A percentile compares a stretch with the other conserved stretches of the same genome.
These are phyloP conservation scores for Drusus annulatus DNA, from an alignment of 1,140 invertebrate species.

Conservation along the genomic window DNA sequence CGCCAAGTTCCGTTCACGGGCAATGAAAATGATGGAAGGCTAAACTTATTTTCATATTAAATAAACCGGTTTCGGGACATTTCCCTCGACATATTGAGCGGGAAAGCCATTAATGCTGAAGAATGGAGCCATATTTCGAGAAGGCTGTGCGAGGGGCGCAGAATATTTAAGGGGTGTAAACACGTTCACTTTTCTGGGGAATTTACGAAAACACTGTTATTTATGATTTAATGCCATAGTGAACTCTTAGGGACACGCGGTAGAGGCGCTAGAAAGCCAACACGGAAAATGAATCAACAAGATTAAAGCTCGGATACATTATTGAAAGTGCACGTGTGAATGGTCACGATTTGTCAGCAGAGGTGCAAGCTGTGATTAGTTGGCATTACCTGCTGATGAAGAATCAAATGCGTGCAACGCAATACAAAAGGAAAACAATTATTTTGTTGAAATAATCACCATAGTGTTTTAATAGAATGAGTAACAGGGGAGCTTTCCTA, in stretches of 20 bases:
- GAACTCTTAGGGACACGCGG: not conserved
- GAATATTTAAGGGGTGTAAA: not conserved
- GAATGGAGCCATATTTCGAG: conserved; percentile 1
- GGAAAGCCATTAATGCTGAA: conserved; percentile 10
- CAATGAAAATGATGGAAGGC: conserved; percentile 1
- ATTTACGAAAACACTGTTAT: conserved; percentile 12
- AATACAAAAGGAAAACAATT: no score
- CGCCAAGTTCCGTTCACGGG: not conserved
- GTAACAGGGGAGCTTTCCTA: no score
- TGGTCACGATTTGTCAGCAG: no score
- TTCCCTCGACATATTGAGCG: conserved; percentile 8
- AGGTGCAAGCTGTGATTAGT: no score
- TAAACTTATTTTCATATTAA: conserved; percentile 1
- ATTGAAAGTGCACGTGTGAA: no score
- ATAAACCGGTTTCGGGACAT: conserved; percentile 6
- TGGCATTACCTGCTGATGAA: no score
- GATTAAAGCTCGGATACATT: no score
- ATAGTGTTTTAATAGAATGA: no score
- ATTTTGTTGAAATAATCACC: no score
- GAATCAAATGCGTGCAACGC: no score
- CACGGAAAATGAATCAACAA: no score
- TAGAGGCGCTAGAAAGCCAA: not conserved
- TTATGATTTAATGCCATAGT: conserved; percentile 12
- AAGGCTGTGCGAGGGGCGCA: not conserved
- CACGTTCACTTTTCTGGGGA: conserved; percentile 8